Conservation (phyloP, 2,113 vertebrate species). For the Leucosticte australis region DNA sequence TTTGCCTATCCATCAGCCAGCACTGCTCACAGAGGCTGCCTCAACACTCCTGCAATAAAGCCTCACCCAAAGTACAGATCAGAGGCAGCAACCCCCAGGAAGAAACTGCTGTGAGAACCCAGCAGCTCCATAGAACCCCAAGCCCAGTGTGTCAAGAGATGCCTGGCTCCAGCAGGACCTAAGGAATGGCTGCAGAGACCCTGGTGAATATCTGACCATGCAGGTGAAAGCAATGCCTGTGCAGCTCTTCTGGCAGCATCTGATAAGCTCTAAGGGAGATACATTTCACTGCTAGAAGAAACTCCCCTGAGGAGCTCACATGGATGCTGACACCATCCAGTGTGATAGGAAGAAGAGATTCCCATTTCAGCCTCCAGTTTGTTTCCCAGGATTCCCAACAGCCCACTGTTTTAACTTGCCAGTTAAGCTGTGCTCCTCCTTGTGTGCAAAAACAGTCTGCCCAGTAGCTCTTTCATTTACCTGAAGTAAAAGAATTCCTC, state of each 20-base stretch:
- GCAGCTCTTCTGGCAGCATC: not conserved
- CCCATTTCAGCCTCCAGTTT: not conserved
- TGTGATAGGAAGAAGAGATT: not conserved
- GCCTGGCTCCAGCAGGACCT: not conserved
- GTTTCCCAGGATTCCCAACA: not conserved
- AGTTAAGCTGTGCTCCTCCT: not conserved
- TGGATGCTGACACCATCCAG: not conserved
- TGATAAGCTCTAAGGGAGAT: not conserved
- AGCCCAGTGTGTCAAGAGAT: not conserved
- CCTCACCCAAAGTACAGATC: not conserved
- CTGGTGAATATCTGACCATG: rapidly evolving
- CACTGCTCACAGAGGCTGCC: not conserved
- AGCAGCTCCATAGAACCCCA: not conserved
- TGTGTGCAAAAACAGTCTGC: not conserved
- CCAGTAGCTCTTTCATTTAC: not conserved
- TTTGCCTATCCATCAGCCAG: not conserved
- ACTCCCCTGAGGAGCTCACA: not conserved
- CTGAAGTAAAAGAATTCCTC: not conserved
- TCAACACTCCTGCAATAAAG: rapidly evolving
- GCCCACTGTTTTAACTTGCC: not conserved
- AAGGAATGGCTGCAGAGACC: not conserved
- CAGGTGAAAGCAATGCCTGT: not conserved
- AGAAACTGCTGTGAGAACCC: not conserved
- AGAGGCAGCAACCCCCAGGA: not conserved
- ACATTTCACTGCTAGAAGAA: not conserved